A percentile compares a stretch with the other conserved stretches of the same genome.
Conservation (phyloP, 2,888 invertebrate genomes). For the Drosophila vallismaia region DNA sequence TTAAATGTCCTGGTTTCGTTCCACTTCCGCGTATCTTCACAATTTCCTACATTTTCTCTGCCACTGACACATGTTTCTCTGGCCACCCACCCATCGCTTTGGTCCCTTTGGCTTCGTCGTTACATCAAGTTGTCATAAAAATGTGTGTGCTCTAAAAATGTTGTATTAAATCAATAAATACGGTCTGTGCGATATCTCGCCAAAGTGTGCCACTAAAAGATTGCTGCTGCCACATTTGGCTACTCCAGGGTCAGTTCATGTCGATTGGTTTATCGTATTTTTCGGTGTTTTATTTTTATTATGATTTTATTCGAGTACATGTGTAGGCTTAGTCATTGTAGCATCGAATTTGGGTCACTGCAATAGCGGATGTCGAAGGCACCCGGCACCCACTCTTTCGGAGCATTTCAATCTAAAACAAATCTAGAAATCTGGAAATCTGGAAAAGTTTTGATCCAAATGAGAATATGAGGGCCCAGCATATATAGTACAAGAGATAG, state of each 20-base stretch:
- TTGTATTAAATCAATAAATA: constrained; percentile 28
- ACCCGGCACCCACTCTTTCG: not conserved
- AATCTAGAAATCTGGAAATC: not conserved
- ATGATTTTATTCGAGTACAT: not conserved
- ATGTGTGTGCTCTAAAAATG: constrained; percentile 5
- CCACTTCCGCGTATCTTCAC: not conserved
- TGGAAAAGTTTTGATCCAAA: too few relatives aligned
- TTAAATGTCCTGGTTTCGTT: constrained; percentile 10
- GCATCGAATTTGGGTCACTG: constrained; percentile 8
- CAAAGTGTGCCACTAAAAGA: not conserved
- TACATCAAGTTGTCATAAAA: constrained; percentile 17
- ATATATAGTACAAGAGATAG: not conserved
- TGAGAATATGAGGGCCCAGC: not conserved
- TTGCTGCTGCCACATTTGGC: not conserved
- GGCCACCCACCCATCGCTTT: not conserved
- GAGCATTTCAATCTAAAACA: not conserved
- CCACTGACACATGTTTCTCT: constrained; percentile 20
- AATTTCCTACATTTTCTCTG: constrained; percentile 5
- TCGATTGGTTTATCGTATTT: not conserved
- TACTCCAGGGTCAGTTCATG: not conserved
- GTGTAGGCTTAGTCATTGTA: constrained; percentile 11
- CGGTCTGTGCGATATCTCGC: not conserved
- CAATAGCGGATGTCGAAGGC: constrained; percentile 1
- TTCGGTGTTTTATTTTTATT: constrained; percentile 5
- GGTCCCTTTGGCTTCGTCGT: not conserved